These are phyloP conservation scores for Nymphalis polychloros DNA, from an alignment of 2,888 invertebrate species.

Conservation along the genomic window DNA sequence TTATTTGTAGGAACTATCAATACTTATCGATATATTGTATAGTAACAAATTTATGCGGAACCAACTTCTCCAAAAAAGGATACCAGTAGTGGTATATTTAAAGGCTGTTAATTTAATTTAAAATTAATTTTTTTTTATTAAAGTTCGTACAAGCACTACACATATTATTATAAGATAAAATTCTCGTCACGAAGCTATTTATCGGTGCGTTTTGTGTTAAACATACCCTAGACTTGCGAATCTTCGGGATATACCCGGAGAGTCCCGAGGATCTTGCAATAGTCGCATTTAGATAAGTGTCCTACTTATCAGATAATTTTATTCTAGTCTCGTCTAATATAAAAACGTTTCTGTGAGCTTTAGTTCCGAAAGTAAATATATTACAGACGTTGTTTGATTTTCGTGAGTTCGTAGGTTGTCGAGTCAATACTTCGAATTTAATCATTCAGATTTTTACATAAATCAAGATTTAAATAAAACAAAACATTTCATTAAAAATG, in stretches of 20 bases:
- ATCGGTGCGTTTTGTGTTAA: not conserved
- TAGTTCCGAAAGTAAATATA: slow-evolving; percentile 14
- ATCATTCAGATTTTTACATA: too few relatives aligned
- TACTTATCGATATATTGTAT: too few relatives aligned
- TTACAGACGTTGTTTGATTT: not conserved
- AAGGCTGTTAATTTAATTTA: not conserved
- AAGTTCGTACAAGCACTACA: not conserved
- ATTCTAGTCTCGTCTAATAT: slow-evolving; percentile 25
- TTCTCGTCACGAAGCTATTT: not conserved
- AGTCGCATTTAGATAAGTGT: slow-evolving; percentile 3
- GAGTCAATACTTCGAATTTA: too few relatives aligned
- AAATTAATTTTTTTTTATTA: too few relatives aligned
- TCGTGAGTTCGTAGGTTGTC: too few relatives aligned
- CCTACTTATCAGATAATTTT: slow-evolving; percentile 20
- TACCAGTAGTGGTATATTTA: too few relatives aligned
- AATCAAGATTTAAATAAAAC: too few relatives aligned
- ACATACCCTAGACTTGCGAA: not conserved
- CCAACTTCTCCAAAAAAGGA: too few relatives aligned
- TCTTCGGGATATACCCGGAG: not conserved
- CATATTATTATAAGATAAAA: too few relatives aligned
- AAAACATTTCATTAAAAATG: too few relatives aligned
- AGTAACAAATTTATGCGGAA: too few relatives aligned
- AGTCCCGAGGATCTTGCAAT: slow-evolving; percentile 2
- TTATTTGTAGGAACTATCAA: too few relatives aligned
- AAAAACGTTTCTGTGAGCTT: slow-evolving; percentile 27